A percentile compares a stretch with the other conserved stretches of the same genome.
Evolutionary conservation across 2,797 vertebrate genomes (phyloP).

Genomic region (Poecile montanus): DNA sequence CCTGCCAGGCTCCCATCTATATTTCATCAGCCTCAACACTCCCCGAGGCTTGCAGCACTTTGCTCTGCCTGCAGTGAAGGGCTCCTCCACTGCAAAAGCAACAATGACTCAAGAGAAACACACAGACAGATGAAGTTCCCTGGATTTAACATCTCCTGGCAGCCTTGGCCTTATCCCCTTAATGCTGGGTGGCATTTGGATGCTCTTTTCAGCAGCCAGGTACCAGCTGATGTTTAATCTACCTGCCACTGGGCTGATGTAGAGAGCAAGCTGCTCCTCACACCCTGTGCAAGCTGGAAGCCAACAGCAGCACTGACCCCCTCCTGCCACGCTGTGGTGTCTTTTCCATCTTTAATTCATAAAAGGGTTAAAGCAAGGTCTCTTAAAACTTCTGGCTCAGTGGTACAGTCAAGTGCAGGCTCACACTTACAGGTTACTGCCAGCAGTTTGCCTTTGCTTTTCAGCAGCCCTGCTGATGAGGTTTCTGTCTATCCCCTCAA

Average conservation of each 20-base stretch:
- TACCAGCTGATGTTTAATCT: neutral
- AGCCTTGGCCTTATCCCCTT: constrained; percentile 5
- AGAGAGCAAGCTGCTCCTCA: neutral
- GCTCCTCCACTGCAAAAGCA: neutral
- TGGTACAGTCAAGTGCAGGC: neutral
- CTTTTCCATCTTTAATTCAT: neutral
- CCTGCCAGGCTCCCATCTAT: constrained; percentile 36
- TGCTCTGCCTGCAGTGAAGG: neutral
- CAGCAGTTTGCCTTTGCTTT: neutral
- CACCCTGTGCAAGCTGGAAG: neutral
- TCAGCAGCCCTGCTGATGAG: neutral
- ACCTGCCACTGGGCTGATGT: neutral
- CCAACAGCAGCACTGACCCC: neutral
- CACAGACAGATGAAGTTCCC: neutral
- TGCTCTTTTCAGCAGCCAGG: neutral
- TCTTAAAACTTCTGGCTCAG: neutral
- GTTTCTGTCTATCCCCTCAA: neutral
- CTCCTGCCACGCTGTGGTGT: neutral
- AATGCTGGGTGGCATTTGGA: neutral
- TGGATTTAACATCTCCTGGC: neutral
- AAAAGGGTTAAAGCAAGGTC: neutral
- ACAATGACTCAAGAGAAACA: neutral
- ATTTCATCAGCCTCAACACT: constrained; percentile 35
- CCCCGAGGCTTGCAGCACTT: neutral
- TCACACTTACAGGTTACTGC: neutral